Percentiles rank a stretch among this genome's conserved stretches.
Conservation (phyloP, 2,888 invertebrate genomes). For the Drosophila engyochracea region DNA sequence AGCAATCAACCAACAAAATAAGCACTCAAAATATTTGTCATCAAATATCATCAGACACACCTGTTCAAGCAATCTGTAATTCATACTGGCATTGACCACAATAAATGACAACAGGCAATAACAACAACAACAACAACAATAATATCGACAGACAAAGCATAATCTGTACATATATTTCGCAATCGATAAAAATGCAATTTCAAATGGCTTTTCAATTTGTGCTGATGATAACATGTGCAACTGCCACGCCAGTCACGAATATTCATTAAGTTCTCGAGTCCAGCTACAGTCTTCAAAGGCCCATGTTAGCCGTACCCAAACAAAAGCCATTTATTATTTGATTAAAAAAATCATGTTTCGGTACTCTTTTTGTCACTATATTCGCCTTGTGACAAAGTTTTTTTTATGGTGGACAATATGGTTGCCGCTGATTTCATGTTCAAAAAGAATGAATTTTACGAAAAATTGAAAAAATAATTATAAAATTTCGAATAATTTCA, state of each 20-base stretch:
- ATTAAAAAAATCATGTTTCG: constrained; percentile 7
- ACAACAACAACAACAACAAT: constrained; percentile 1
- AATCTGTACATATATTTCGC: constrained; percentile 46
- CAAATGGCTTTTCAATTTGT: constrained; percentile 62
- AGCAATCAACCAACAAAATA: background rate
- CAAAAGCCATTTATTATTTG: constrained; percentile 4
- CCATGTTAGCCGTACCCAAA: constrained; percentile 2
- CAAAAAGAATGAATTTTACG: background rate
- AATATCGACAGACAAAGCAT: constrained; percentile 11
- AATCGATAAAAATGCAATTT: constrained; percentile 46
- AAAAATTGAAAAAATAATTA: background rate
- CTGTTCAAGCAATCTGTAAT: constrained; percentile 31
- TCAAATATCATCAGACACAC: constrained; percentile 26
- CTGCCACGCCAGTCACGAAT: constrained; percentile 22
- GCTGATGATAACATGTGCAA: constrained; percentile 50
- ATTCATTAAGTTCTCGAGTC: constrained; percentile 9
- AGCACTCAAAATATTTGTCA: constrained; percentile 20
- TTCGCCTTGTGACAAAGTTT: constrained; percentile 5
- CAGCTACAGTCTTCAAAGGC: constrained; percentile 3
- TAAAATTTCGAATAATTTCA: background rate
- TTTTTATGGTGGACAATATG: constrained; percentile 3
- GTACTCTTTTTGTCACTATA: constrained; percentile 12
- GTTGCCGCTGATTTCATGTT: constrained; percentile 19
- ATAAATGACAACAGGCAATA: constrained; percentile 27
- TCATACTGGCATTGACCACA: constrained; percentile 58